Base-by-base conservation (phyloP, 2,113 vertebrate species). In the Elaphurus davidianus region DNA sequence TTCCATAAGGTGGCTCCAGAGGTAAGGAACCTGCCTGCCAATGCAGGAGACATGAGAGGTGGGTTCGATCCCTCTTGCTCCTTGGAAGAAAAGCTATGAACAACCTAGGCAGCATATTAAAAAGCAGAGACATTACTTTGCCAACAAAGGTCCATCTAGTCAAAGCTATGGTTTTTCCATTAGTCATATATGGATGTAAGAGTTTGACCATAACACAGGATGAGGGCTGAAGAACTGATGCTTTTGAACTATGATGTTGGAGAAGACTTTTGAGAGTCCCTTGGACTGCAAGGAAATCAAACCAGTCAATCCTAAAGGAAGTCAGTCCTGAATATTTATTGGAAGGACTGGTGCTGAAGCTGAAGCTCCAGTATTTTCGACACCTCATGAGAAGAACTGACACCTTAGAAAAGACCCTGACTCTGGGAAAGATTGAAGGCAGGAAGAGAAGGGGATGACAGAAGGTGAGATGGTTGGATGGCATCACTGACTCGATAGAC, bases 191-290 rank as follows among this genome's bases (percentile, higher is more conserved):
- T 71, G 67, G 19, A 40, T 40, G 10, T 40, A 36, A 40, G n/a
- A 40, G 19, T 23, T 23, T 71, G 67, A 40, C 17, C 16, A 23
- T 71, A 40, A 40, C 3, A 9, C 40, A 71, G 67, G 19, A 10
- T 36, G 67, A 71, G 67, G 19, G 5, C n/a, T 23, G 5, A 71
- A 23, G n/a, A 71, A 71, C n/a, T 40, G 67, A 40, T 40, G 67
- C 19, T 40, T 71, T 40, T 0, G 0, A 71, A 71, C 19, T 71
- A 10, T 6, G 17, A 10, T 71, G 10, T 40, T 71, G n/a, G 19
- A 71, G 9, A 71, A 71, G n/a, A 71, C n/a, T 40, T n/a, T 71
- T 40, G 67, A 40, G n/a, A 23, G 64, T 71, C n/a, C 64, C 19
- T 71, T 36, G 64, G n/a, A 71, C 67, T 40, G 10, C 67, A 40